These are phyloP conservation scores for Gastrophryne carolinensis DNA, from an alignment of 2,797 vertebrate species.

Conservation along the genomic window DNA sequence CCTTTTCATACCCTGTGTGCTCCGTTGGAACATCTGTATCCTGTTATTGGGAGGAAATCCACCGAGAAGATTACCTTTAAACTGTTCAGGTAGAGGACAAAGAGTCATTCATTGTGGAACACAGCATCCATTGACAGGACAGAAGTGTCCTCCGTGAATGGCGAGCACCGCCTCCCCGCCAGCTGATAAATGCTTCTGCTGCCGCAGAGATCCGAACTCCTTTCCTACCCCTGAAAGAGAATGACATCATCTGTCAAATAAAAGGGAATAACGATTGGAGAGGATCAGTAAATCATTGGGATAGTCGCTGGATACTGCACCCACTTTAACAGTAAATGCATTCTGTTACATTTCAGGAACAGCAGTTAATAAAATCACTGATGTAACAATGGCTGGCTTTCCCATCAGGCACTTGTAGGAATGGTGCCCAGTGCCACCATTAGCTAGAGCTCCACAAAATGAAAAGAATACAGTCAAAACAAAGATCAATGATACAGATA, in stretches of 20 bases:
- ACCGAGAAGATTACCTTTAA: slow-evolving; percentile 22
- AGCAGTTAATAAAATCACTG: too few species aligned
- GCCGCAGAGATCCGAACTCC: not conserved
- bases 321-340: not conserved
- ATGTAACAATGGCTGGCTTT: too few species aligned
- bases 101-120: slow-evolving; percentile 19
- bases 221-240: not conserved
- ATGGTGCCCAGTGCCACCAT: too few species aligned
- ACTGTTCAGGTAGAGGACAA: slow-evolving; percentile 28
- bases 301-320: not conserved
- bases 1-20: not conserved
- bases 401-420: too few species aligned
- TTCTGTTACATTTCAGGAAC: too few species aligned
- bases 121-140: slow-evolving; percentile 10
- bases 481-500: too few species aligned
- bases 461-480: too few species aligned
- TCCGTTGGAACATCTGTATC: slow-evolving; percentile 33
- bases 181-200: slow-evolving; percentile 15
- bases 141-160: not conserved
- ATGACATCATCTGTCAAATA: not conserved
- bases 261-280: not conserved
- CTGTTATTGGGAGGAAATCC: slow-evolving; percentile 35
- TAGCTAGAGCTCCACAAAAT: too few species aligned
- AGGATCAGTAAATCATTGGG: not conserved
- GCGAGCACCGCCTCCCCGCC: not conserved